Percentiles rank a stretch among this genome's conserved stretches.
These are phyloP conservation scores for Drymonia ruficornis DNA, from an alignment of 2,888 invertebrate genomes.

Conservation along the genomic window DNA sequence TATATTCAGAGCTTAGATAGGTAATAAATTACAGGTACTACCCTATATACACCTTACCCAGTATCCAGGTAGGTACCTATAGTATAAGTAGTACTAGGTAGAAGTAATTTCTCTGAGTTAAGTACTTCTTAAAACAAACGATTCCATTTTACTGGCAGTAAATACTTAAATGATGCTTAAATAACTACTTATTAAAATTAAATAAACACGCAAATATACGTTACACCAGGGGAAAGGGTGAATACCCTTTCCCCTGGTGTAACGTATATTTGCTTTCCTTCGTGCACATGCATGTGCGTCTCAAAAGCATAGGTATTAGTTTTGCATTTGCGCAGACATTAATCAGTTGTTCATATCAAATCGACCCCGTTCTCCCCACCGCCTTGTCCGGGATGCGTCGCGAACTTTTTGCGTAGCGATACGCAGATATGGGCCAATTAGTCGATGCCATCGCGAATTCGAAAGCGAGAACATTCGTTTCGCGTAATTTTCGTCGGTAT, in stretches of 20 bases:
- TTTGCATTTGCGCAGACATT: slow-evolving; percentile 28
- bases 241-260: neutral
- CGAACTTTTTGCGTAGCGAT: slow-evolving; percentile 70
- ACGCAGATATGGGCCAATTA: slow-evolving; percentile 65
- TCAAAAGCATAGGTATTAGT: slow-evolving; percentile 20
- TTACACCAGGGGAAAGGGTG: too few relatives aligned
- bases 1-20: too few relatives aligned
- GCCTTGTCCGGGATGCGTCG: slow-evolving; percentile 57
- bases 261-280: neutral
- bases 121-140: too few relatives aligned
- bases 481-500: slow-evolving; percentile 68
- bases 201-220: slow-evolving; percentile 1
- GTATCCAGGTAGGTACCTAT: too few relatives aligned
- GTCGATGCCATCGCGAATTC: slow-evolving; percentile 62
- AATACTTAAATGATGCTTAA: too few relatives aligned
- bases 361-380: slow-evolving; percentile 26
- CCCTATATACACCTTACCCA: too few relatives aligned
- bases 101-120: too few relatives aligned
- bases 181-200: neutral
- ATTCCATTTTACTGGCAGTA: too few relatives aligned
- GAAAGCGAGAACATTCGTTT: slow-evolving; percentile 66
- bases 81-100: too few relatives aligned
- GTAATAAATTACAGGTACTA: too few relatives aligned
- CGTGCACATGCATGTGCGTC: neutral
- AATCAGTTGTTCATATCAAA: slow-evolving; percentile 54